A percentile compares a stretch with the other conserved stretches of the same genome.
phyloP scores from a whole-genome alignment of 1,140 invertebrate species.

The Pomacea maculata region DNA sequence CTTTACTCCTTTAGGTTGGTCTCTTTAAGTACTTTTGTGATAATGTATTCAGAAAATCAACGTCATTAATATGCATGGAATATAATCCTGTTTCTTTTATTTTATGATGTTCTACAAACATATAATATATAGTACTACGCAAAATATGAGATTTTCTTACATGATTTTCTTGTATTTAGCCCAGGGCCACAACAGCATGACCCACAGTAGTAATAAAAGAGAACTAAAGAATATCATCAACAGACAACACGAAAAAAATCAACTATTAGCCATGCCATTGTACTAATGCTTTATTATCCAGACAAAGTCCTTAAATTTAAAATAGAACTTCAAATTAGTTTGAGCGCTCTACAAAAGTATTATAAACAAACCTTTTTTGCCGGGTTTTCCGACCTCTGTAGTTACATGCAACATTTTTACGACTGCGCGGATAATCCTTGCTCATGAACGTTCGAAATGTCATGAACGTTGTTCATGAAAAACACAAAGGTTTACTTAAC shows the following conservation, averaged over 20 bases:
- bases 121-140: too few species aligned
- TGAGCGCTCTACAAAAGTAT: too few species aligned
- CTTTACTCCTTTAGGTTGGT: too few species aligned
- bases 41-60: too few species aligned
- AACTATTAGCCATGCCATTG: background rate
- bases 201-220: background rate
- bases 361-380: conserved; percentile 34
- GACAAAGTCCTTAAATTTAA: background rate
- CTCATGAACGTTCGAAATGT: too few species aligned
- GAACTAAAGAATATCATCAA: background rate
- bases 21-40: too few species aligned
- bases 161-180: too few species aligned
- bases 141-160: too few species aligned
- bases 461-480: background rate
- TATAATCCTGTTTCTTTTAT: too few species aligned
- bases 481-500: background rate
- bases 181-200: background rate
- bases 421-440: background rate
- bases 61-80: too few species aligned
- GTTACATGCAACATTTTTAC: conserved; percentile 45
- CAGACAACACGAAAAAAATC: background rate
- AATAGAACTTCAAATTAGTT: too few species aligned
- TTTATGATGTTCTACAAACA: too few species aligned
- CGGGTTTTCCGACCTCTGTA: conserved; percentile 46
- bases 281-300: background rate